These are phyloP conservation scores for Macroramphosus scolopax DNA, from an alignment of 2,797 vertebrate species.

Conservation along the genomic window DNA sequence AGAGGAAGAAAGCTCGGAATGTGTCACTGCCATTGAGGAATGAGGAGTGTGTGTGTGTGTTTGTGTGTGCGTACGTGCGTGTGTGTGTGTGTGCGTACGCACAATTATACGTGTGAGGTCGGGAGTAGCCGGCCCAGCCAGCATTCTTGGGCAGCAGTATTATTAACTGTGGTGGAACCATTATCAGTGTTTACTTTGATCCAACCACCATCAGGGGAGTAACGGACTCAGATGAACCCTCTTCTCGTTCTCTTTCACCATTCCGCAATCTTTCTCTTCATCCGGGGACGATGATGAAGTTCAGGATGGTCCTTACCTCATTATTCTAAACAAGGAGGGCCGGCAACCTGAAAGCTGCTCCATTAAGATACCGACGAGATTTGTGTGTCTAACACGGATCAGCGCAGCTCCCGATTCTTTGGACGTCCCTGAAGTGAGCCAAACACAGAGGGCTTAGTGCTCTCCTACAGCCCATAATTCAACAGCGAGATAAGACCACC, in stretches of 20 bases:
- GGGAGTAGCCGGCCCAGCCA: constrained; percentile 61
- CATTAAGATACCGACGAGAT: constrained; percentile 18
- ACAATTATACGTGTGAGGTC: constrained; percentile 66
- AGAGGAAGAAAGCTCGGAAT: constrained; percentile 71
- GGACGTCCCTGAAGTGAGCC: constrained; percentile 29
- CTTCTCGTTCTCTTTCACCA: constrained; percentile 33
- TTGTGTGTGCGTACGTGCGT: constrained; percentile 12
- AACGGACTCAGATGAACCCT: constrained; percentile 61
- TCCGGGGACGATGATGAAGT: constrained; percentile 25
- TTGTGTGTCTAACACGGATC: constrained; percentile 10
- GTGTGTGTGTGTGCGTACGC: constrained; percentile 21
- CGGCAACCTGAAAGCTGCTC: constrained; percentile 2
- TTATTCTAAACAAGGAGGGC: constrained; percentile 26
- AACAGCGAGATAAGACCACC: constrained; percentile 56
- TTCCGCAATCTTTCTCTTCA: constrained; percentile 40
- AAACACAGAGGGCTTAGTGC: no score
- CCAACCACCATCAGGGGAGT: constrained; percentile 55
- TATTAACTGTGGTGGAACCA: constrained; percentile 70
- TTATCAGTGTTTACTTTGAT: constrained; percentile 76
- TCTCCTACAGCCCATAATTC: constrained; percentile 49
- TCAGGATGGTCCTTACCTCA: constrained; percentile 30
- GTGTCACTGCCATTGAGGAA: constrained; percentile 68
- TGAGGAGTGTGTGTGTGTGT: constrained; percentile 36
- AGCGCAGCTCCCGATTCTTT: constrained; percentile 16
- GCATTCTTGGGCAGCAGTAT: constrained; percentile 69